Evolutionary conservation across 2,113 vertebrate species (phyloP).

Genomic region (Paramisgurnus dabryanus): DNA sequence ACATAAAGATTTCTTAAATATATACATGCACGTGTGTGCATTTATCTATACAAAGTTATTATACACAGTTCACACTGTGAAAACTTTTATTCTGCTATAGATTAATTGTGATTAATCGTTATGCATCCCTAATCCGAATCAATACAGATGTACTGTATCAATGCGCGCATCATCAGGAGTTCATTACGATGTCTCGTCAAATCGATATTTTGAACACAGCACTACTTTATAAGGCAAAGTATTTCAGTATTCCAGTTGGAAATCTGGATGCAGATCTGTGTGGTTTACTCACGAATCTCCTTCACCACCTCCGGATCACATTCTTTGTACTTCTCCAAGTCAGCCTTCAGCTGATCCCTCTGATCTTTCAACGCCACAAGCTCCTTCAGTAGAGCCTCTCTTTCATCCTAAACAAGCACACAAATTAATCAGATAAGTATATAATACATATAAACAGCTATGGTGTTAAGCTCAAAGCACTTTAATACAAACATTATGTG

Average conservation of each 20-base stretch:
- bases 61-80: no score
- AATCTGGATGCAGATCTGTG: background rate
- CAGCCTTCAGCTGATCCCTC: conserved; percentile 75
- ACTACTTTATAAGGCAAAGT: no score
- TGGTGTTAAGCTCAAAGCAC: background rate
- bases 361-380: conserved; percentile 78
- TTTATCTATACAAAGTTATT: no score
- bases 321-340: conserved; percentile 89
- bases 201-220: no score
- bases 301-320: conserved; percentile 92
- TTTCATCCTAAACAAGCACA: conserved; percentile 78
- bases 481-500: background rate
- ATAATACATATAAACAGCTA: conserved; percentile 7
- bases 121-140: no score
- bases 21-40: no score
- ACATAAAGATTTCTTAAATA: no score
- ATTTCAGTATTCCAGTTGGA: background rate
- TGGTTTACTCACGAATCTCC: conserved; percentile 87
- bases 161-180: no score
- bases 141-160: no score
- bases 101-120: no score
- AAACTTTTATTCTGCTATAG: no score
- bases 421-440: conserved; percentile 12
- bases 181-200: no score
- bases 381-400: conserved; percentile 77